Evolutionary conservation across 2,113 vertebrate species (phyloP), one percentile per base, ranked within the genome.

Genomic region (Melanocharis versteri): DNA sequence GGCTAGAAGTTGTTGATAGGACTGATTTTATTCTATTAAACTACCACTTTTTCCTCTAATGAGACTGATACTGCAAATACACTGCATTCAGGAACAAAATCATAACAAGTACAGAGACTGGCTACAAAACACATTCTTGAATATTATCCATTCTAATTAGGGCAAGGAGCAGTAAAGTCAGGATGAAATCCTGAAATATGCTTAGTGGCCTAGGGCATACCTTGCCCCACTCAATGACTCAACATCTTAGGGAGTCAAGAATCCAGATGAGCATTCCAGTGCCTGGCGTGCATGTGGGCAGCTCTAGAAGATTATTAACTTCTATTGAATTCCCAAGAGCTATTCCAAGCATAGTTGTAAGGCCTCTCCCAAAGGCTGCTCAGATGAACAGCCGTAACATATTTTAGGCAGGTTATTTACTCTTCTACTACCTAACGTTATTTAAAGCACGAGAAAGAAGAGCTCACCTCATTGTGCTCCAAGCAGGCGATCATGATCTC

Each of bases 401-500:
- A 54, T 14, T 47, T 58, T 17, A 51, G n/a, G 20, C 39, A 54
- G n/a, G 23, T 53, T 30, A 77, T 40, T 56, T 47, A 24, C 53
- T 56, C 35, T 51, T 58, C 33, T 11, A 37, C 21, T 42, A 51
- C 26, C 51, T 21, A 14, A 22, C 17, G 28, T 26, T 13, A 64
- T 26, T 42, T 18, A 87, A 66, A 91, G 62, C 28, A 13, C 0
- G 0, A 40, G n/a, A 39, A 58, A 58, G 65, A 13, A 39, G 18
- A 50, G 39, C 42, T 94, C 54, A 99, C 99, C 99, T 99, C 99
- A 15, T 99, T 99, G 98, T 99, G 99, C 88, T 99, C 99, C 97
- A 99, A 96, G 93, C 99, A 99, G 50, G 99, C 99, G 0, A 99
- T 99, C 99, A 99, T 99, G 97, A 99, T 97, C 98, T 99, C 99